Evolutionary conservation across 2,113 vertebrate genomes (phyloP).

Genomic region (Tupaia chinensis): DNA sequence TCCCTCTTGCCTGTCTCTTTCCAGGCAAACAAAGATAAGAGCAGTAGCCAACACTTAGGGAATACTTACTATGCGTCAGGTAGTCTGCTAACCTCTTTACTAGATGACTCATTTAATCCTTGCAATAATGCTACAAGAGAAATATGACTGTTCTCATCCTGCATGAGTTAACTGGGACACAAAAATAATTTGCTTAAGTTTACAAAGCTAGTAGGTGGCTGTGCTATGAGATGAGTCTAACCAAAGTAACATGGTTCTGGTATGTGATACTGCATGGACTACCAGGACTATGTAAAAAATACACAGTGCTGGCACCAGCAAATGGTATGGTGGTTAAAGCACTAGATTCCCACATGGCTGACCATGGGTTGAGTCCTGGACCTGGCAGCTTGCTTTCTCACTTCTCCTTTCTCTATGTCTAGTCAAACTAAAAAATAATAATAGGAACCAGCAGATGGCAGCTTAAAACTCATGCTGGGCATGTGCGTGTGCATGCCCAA

Average conservation of each 20-base stretch:
- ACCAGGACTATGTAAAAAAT: background rate
- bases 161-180: background rate
- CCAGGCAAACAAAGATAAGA: background rate
- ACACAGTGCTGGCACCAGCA: background rate
- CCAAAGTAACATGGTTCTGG: background rate
- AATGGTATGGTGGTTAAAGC: too few relatives aligned
- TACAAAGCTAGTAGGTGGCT: background rate
- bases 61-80: background rate
- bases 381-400: too few relatives aligned
- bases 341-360: too few relatives aligned
- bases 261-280: background rate
- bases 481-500: too few relatives aligned
- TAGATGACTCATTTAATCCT: background rate
- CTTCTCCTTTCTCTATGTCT: too few relatives aligned
- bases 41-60: background rate
- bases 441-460: too few relatives aligned
- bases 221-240: background rate
- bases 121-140: background rate
- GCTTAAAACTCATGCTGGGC: too few relatives aligned
- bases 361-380: too few relatives aligned
- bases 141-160: background rate
- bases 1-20: too few relatives aligned
- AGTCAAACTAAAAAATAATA: too few relatives aligned
- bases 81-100: background rate
- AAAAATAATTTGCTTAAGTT: slow-evolving; percentile 17